A percentile compares a stretch with the other conserved stretches of the same genome.
Evolutionary conservation across 2,113 vertebrate genomes (phyloP).

Genomic region (Axis porcinus): DNA sequence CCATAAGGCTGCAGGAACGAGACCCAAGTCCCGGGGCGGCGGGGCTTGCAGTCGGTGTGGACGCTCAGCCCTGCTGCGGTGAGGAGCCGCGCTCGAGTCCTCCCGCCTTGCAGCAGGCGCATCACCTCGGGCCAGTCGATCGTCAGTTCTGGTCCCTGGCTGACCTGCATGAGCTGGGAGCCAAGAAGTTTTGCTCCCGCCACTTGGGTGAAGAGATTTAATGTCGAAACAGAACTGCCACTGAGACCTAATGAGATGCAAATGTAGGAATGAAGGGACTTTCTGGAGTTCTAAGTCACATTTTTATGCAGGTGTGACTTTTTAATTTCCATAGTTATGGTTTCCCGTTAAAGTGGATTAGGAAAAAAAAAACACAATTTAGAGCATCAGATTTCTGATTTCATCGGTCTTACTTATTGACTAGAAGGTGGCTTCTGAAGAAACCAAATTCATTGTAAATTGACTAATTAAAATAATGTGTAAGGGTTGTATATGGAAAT

Average conservation of each 20-base stretch:
- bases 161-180: neutral
- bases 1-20: too few relatives aligned
- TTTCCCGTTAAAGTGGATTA: neutral
- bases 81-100: rapidly evolving
- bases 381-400: neutral
- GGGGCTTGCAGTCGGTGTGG: rapidly evolving
- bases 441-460: neutral
- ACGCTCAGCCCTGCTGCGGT: rapidly evolving
- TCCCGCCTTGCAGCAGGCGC: neutral
- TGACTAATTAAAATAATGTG: slow-evolving; percentile 1
- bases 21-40: neutral
- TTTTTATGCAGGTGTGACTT: neutral
- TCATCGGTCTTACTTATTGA: neutral
- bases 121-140: neutral
- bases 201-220: neutral
- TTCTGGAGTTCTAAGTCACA: neutral
- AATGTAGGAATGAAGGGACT: neutral
- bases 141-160: neutral
- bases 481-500: neutral
- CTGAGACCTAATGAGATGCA: slow-evolving; percentile 7
- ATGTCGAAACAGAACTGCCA: neutral
- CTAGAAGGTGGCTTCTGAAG: neutral
- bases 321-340: neutral
- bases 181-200: neutral
- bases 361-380: neutral